Conservation (phyloP, 2,888 invertebrate species). For the Chironomus riparius region DNA sequence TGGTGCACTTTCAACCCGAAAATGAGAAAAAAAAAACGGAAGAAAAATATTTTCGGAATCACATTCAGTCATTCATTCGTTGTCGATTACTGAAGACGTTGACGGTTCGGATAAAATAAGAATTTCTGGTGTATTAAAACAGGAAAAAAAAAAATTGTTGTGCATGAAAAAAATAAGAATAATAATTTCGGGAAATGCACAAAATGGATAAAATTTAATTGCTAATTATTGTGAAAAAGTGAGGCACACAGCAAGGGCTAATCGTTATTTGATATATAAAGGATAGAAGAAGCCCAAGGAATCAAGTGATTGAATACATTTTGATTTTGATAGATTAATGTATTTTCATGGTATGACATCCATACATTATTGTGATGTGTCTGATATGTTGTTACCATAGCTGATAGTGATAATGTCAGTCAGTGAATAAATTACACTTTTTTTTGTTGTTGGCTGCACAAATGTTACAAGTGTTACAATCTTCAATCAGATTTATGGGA, state of each 20-base stretch:
- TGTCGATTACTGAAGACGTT: constrained; percentile 16
- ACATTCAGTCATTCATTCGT: constrained; percentile 18
- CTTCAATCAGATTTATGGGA: no score
- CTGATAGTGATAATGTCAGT: no score
- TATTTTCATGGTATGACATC: no score
- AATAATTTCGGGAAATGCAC: not conserved
- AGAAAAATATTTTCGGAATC: not conserved
- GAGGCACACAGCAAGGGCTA: not conserved
- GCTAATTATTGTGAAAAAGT: not conserved
- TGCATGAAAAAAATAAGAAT: not conserved
- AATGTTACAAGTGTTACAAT: no score
- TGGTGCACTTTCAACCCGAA: not conserved
- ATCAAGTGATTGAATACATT: constrained; percentile 23
- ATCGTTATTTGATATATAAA: not conserved
- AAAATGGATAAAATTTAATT: not conserved
- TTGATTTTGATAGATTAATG: constrained; percentile 5
- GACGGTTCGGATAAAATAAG: not conserved
- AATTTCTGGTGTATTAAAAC: not conserved
- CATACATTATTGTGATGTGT: no score
- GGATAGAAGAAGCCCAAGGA: not conserved
- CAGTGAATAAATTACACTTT: no score
- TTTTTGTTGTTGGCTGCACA: no score
- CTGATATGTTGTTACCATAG: no score
- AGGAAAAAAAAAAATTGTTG: not conserved
- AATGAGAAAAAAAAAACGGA: not conserved